Evolutionary conservation across 92 coral and sea anemone genomes (phyloP).

Genomic region (Galaxea fascicularis): DNA sequence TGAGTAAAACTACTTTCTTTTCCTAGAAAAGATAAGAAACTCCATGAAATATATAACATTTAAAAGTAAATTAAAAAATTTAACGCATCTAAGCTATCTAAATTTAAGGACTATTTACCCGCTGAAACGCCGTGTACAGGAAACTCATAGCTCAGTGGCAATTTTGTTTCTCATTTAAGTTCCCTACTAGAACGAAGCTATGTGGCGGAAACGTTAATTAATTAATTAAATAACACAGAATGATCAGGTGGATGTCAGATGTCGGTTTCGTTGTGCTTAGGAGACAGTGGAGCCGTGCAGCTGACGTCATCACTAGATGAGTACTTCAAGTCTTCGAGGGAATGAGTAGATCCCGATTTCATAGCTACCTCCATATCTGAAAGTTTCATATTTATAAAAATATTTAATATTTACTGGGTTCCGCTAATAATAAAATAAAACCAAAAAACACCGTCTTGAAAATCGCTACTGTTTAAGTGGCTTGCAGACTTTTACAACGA

Average conservation of each 20-base stretch:
- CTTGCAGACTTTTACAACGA: too few species aligned
- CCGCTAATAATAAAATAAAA: too few species aligned
- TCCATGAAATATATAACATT: background rate
- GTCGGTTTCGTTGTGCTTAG: background rate
- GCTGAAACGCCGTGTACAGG: too few species aligned
- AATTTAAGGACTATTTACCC: too few species aligned
- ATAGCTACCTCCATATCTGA: conserved; percentile 27
- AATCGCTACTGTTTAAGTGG: too few species aligned
- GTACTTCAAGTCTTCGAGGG: background rate
- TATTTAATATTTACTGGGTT: too few species aligned
- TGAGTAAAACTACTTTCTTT: conserved; percentile 16
- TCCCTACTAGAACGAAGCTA: background rate
- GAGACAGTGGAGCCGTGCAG: conserved; percentile 31
- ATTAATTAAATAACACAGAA: too few species aligned
- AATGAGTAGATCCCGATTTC: conserved; percentile 29
- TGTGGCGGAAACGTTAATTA: too few species aligned
- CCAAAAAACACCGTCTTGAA: too few species aligned
- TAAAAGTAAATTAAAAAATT: too few species aligned
- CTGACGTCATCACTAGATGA: conserved; percentile 15
- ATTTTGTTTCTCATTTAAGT: background rate
- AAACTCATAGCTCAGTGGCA: too few species aligned
- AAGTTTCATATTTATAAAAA: background rate
- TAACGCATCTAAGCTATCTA: too few species aligned
- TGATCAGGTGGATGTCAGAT: background rate
- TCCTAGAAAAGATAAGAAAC: conserved; percentile 29